Evolutionary conservation across 2,888 invertebrate genomes (phyloP), one percentile per base, ranked within the genome.

Genomic region (Caenorhabditis drosophilae): DNA sequence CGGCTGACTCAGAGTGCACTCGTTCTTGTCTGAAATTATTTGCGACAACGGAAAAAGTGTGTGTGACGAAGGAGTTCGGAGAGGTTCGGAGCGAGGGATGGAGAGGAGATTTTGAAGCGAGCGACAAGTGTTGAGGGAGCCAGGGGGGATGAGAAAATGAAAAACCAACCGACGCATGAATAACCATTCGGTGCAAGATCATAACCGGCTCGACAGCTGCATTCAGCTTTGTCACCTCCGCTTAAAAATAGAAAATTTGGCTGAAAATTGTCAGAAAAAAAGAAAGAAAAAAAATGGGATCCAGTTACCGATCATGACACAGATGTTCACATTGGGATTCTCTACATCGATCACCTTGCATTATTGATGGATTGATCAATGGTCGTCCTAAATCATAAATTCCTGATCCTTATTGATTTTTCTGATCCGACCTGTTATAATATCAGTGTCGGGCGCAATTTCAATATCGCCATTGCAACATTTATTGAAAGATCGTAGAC

Each of bases 221-320:
- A 83, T 48, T 82, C 79, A 7, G 79, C 79, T 2, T 47, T 55
- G 3, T 73, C 73, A 20, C 74, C 77, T 18, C 79, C 77, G 36
- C 75, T 57, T n/a, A n/a, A n/a, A n/a, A n/a, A n/a, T n/a, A n/a
- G 44, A 25, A 59, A 47, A 11, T 16, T 16, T 12, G 11, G 9
- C n/a, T 18, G 36, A 42, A 22, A n/a, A n/a, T n/a, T n/a, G n/a
- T n/a, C n/a, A n/a, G n/a, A n/a, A n/a, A n/a, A n/a, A n/a, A n/a
- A n/a, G n/a, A n/a, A n/a, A n/a, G n/a, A n/a, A n/a, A n/a, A n/a
- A n/a, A n/a, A n/a, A n/a, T n/a, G n/a, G n/a, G n/a, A n/a, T n/a
- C n/a, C n/a, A n/a, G n/a, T n/a, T n/a, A n/a, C n/a, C n/a, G n/a
- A 42, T 79, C 78, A 55, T 75, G 76, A 62, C 83, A 83, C 7